These are phyloP conservation scores for Enoplolaimus lenunculus DNA, from an alignment of 2,888 invertebrate species.

Conservation along the genomic window DNA sequence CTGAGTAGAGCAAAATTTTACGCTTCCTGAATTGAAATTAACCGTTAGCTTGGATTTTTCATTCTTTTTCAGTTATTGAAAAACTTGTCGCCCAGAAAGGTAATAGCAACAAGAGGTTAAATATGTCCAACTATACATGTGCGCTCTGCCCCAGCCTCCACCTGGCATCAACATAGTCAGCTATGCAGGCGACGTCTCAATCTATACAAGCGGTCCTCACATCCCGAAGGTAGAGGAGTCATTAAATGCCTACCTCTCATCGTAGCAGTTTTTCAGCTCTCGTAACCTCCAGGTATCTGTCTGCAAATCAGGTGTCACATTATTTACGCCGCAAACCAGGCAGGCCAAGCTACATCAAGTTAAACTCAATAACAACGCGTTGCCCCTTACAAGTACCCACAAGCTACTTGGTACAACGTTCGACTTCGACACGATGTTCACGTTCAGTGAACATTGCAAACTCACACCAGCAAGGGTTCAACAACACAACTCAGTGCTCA, in stretches of 20 bases:
- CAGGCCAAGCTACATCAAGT: background rate
- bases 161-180: no score
- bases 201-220: no score
- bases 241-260: constrained; percentile 6
- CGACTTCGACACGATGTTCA: constrained; percentile 1
- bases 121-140: no score
- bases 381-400: background rate
- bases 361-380: background rate
- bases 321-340: background rate
- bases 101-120: no score
- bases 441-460: constrained; percentile 8
- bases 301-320: background rate
- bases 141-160: no score
- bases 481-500: background rate
- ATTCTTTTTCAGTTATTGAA: no score
- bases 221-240: background rate
- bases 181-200: no score
- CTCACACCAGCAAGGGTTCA: background rate
- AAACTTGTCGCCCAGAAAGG: no score
- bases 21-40: no score
- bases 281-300: background rate
- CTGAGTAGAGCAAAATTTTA: no score
- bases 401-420: background rate
- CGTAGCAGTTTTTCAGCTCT: no score
- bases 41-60: no score